These are phyloP conservation scores for Brachionus angularis DNA, from an alignment of 1,140 invertebrate genomes.

Conservation along the genomic window DNA sequence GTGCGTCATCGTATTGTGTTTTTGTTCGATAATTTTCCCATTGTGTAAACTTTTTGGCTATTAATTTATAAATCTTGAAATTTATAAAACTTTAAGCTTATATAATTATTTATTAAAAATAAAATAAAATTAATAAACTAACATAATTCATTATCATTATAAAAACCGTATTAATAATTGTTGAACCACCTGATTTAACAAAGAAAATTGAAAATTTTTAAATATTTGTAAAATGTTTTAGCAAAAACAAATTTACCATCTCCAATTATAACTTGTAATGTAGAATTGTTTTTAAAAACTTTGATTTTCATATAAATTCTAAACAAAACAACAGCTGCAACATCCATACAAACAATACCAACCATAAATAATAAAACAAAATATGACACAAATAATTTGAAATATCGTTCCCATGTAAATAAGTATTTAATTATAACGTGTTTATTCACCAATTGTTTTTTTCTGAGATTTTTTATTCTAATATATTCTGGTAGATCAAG, in stretches of 20 bases:
- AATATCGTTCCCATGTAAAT: conserved; percentile 49
- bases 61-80: conserved; percentile 20
- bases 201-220: conserved; percentile 49
- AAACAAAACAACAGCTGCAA: conserved; percentile 49
- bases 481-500: conserved; percentile 57
- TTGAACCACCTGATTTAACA: conserved; percentile 53
- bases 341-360: conserved; percentile 48
- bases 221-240: not conserved
- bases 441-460: conserved; percentile 50
- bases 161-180: conserved; percentile 57
- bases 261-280: conserved; percentile 52
- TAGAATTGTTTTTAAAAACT: not conserved
- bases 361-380: conserved; percentile 55
- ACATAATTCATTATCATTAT: conserved; percentile 53
- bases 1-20: conserved; percentile 92
- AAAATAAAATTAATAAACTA: not conserved
- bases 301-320: conserved; percentile 52
- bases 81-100: too few relatives aligned
- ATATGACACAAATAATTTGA: conserved; percentile 53
- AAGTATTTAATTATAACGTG: conserved; percentile 51
- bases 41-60: conserved; percentile 20
- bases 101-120: not conserved
- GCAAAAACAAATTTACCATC: conserved; percentile 41
- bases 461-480: conserved; percentile 47
- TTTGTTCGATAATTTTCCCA: conserved; percentile 83